These are phyloP conservation scores for Mya arenaria DNA, from an alignment of 1,140 invertebrate species.

Conservation along the genomic window DNA sequence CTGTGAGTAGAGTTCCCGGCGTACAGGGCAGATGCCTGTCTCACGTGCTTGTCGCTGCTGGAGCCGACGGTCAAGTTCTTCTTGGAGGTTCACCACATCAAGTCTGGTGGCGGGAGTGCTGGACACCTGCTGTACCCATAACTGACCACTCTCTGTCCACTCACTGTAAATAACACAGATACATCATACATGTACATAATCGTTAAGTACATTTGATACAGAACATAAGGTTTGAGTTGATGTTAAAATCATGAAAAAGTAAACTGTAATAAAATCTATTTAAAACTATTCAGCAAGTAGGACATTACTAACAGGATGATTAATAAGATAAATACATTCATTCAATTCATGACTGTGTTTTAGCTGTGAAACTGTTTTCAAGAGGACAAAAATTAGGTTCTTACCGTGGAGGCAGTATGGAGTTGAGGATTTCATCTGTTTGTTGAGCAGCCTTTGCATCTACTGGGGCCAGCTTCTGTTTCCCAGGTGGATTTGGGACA, in stretches of 20 bases:
- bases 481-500: conserved; percentile 78
- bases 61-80: conserved; percentile 94
- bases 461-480: conserved; percentile 77
- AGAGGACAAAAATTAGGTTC: too few species aligned
- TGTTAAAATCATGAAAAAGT: not conserved
- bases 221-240: not conserved
- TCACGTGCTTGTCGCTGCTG: conserved; percentile 96
- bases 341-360: too few species aligned
- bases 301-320: not conserved
- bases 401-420: conserved; percentile 94
- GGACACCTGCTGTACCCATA: conserved; percentile 88
- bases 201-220: not conserved
- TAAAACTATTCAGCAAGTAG: not conserved
- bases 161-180: conserved; percentile 82
- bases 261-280: too few species aligned
- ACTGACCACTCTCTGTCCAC: conserved; percentile 91
- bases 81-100: conserved; percentile 97
- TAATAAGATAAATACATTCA: too few species aligned
- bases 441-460: conserved; percentile 80
- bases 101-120: conserved; percentile 96
- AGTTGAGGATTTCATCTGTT: conserved; percentile 94
- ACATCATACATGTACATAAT: too few species aligned
- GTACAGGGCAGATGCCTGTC: conserved; percentile 97
- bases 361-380: too few species aligned
- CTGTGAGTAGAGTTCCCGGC: conserved; percentile 96